These are phyloP conservation scores for Pseudolycoriella hygida DNA, from an alignment of 2,888 invertebrate genomes.

Conservation along the genomic window DNA sequence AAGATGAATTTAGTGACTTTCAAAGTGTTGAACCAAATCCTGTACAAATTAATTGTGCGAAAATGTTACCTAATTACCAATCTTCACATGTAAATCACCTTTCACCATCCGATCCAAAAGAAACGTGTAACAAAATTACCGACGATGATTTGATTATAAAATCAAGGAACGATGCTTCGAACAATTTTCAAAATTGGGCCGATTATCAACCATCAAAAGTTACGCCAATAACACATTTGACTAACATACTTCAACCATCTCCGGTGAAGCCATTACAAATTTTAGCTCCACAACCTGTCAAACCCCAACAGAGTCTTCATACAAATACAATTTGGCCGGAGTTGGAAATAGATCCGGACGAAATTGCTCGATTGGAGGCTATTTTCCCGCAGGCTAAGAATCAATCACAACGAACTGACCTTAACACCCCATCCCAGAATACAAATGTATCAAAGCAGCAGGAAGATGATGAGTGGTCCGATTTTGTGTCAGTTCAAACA, in stretches of 20 bases:
- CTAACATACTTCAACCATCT: background rate
- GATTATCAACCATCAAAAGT: background rate
- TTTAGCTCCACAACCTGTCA: conserved; percentile 21
- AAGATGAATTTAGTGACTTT: conserved; percentile 33
- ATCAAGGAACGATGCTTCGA: too few species aligned
- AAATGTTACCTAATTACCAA: conserved; percentile 5
- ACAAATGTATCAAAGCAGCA: too few species aligned
- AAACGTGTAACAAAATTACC: conserved; percentile 5
- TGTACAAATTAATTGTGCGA: background rate
- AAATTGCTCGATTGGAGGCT: conserved; percentile 26
- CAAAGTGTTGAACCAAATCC: conserved; percentile 17
- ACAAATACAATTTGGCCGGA: conserved; percentile 30
- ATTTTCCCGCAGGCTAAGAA: conserved; percentile 20
- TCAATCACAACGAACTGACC: background rate
- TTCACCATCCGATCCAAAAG: conserved; percentile 10
- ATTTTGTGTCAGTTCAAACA: conserved; percentile 31
- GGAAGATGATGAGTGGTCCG: conserved; percentile 36
- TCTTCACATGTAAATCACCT: conserved; percentile 10
- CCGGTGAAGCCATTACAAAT: conserved; percentile 10
- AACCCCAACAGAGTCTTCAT: background rate
- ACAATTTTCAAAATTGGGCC: conserved; percentile 14
- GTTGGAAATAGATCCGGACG: conserved; percentile 28
- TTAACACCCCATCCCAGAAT: conserved; percentile 10
- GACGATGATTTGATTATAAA: too few species aligned
- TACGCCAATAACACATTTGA: background rate